Evolutionary conservation across 2,113 vertebrate species (phyloP), one percentile per base, ranked within the genome.

Genomic region (Rousettus leschenaultii): DNA sequence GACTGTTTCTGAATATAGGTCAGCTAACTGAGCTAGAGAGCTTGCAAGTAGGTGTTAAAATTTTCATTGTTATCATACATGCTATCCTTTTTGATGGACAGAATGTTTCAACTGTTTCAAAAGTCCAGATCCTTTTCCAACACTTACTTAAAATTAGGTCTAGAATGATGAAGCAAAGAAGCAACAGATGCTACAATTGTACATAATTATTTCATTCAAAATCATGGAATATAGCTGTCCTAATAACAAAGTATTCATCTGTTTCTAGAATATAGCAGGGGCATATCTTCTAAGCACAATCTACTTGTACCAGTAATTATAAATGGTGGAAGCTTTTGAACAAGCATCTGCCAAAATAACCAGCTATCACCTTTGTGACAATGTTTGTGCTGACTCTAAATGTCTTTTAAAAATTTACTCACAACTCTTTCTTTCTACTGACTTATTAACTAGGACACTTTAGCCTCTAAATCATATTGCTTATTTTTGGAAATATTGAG

Each of bases 401-500:
- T 88, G 33, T 77, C n/a, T 91, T 91, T 70, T 12, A n/a, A 89
- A 94, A 84, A 38, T 53, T 2, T 87, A 24, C 78, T 89, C 33
- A 90, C 48, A 89, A 19, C 0, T 78, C 30, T 80, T 90, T 88
- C 11, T 95, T 90, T 88, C 28, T 35, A 71, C 77, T 75, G 79
- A 35, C 11, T 45, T 89, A 94, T 93, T 79, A 86, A 87, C 65
- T 51, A 86, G 35, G 1, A 1, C 1, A 89, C 18, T 79, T 88
- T 85, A 66, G 15, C n/a, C 19, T 26, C 84, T 82, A 13, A 91
- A 73, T 95, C 30, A 77, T 74, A 86, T 38, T 19, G 70, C 16
- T 95, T 91, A 66, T 35, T 87, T 96, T 84, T 88, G 87, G 22
- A 89, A 95, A 51, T 51, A 51, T 51, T 3, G 28, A 93, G 21